phyloP scores from a whole-genome alignment of 2,797 vertebrate genomes.

The Myotis planiceps region DNA sequence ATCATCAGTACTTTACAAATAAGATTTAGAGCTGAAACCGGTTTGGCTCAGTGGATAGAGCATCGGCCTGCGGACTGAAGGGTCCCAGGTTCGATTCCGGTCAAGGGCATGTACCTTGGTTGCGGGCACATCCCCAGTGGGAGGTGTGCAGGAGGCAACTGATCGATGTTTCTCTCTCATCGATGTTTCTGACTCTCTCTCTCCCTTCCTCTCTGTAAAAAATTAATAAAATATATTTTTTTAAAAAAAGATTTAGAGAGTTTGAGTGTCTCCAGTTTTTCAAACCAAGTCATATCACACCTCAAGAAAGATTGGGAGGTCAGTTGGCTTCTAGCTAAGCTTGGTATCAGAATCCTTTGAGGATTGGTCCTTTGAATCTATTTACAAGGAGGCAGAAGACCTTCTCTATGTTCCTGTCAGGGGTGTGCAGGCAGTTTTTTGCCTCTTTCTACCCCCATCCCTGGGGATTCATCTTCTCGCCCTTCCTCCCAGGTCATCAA shows the following conservation, averaged over 20 bases:
- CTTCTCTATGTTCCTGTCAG: neutral
- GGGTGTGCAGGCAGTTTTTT: neutral
- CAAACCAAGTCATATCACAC: neutral
- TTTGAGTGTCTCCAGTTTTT: neutral
- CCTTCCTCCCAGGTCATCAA: slow-evolving; percentile 91
- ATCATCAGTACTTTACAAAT: neutral
- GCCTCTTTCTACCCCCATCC: neutral
- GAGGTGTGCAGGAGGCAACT: no score
- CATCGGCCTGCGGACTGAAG: no score
- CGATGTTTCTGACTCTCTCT: no score
- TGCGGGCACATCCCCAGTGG: no score
- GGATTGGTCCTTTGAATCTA: neutral
- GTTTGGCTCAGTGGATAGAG: no score
- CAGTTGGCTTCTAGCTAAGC: neutral
- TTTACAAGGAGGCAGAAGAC: neutral
- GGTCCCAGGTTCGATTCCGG: no score
- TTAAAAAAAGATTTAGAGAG: neutral
- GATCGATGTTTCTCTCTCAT: no score
- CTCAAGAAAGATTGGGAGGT: neutral
- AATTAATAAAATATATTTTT: no score
- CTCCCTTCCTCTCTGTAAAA: no score
- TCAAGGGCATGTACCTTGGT: no score
- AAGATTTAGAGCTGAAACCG: neutral
- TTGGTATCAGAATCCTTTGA: neutral
- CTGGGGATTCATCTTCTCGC: neutral